phyloP scores from a whole-genome alignment of 2,888 invertebrate species.

The Lysandra bellargus region DNA sequence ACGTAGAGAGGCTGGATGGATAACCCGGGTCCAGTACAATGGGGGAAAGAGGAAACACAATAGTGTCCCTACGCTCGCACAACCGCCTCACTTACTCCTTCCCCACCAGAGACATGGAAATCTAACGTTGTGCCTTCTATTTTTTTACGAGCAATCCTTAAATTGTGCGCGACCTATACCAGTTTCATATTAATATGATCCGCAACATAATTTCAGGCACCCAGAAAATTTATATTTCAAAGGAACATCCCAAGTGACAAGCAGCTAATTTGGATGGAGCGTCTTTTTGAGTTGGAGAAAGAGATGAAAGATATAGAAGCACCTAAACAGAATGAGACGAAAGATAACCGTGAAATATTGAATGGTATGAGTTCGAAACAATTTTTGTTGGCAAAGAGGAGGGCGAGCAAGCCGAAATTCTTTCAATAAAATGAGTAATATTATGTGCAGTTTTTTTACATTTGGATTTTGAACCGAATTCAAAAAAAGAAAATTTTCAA shows the following conservation, averaged over 20 bases:
- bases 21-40: too few species aligned
- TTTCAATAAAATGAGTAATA: conserved; percentile 39
- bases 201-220: conserved; percentile 46
- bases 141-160: too few species aligned
- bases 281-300: not conserved
- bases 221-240: conserved; percentile 56
- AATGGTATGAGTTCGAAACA: conserved; percentile 51
- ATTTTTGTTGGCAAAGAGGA: conserved; percentile 56
- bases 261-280: conserved; percentile 63
- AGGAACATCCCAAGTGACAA: conserved; percentile 45
- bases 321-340: conserved; percentile 36
- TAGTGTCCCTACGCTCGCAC: too few species aligned
- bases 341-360: conserved; percentile 40
- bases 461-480: too few species aligned
- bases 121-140: too few species aligned
- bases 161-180: too few species aligned
- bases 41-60: too few species aligned
- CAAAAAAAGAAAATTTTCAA: too few species aligned
- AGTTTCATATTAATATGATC: not conserved
- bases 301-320: conserved; percentile 36
- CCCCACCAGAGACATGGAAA: too few species aligned
- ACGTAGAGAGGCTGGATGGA: too few species aligned
- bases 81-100: too few species aligned
- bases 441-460: too few species aligned
- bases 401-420: conserved; percentile 57